Evolutionary conservation across 2,888 invertebrate genomes (phyloP).

Genomic region (Agrochola litura): DNA sequence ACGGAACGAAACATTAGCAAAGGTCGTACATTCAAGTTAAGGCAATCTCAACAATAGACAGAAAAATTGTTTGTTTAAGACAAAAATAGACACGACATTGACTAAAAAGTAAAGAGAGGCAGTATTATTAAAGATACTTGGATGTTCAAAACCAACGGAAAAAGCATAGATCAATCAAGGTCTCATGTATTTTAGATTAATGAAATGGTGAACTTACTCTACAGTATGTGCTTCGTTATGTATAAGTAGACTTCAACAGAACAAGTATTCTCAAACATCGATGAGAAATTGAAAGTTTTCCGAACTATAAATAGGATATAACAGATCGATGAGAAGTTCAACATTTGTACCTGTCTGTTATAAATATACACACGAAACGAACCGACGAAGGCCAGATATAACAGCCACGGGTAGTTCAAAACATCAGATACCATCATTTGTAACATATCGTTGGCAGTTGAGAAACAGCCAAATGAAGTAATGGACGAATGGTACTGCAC

Average conservation of each 20-base stretch:
- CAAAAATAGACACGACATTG: constrained; percentile 41
- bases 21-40: constrained; percentile 43
- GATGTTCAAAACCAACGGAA: neutral
- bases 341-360: constrained; percentile 35
- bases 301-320: constrained; percentile 18
- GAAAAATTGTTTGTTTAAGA: constrained; percentile 28
- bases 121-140: neutral
- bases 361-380: constrained; percentile 43
- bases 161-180: neutral
- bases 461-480: constrained; percentile 61
- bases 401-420: constrained; percentile 31
- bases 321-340: constrained; percentile 32
- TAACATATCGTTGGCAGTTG: constrained; percentile 53
- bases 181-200: neutral
- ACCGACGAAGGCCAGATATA: constrained; percentile 47
- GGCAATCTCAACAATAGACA: constrained; percentile 29
- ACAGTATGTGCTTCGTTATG: neutral
- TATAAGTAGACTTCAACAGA: neutral
- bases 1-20: constrained; percentile 32
- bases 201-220: neutral
- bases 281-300: constrained; percentile 4
- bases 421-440: constrained; percentile 42
- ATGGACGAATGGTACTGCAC: constrained; percentile 42
- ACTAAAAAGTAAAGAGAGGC: constrained; percentile 17
- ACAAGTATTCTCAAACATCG: neutral